Base-by-base conservation (phyloP, 2,888 invertebrate species). In the Mayetiola destructor region DNA sequence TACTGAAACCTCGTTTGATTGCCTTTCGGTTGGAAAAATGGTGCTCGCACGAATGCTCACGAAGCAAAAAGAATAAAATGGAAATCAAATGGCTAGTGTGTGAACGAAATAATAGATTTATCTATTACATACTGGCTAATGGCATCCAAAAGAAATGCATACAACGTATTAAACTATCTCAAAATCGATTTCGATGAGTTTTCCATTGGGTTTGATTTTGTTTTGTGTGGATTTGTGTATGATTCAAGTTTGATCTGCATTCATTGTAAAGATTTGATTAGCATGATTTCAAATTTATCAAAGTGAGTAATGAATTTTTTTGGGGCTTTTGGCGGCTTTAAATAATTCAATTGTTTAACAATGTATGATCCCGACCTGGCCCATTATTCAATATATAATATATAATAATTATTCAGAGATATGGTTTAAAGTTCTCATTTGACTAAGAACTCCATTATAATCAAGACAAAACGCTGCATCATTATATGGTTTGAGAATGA, bases 371-470 rank as follows among this genome's bases (percentile, higher is more conserved):
- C 48, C 16, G n/a, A 48, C 48, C 23, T 48, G 48, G 48, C n/a
- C 48, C 27, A 48, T 48, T 48, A 48, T 48, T 48, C 48, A 48
- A 48, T 48, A n/a, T 48, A n/a, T n/a, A n/a, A n/a, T n/a, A n/a
- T n/a, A n/a, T n/a, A n/a, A n/a, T n/a, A n/a, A n/a, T n/a, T n/a
- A n/a, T n/a, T n/a, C n/a, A n/a, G n/a, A n/a, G n/a, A n/a, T n/a
- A n/a, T n/a, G n/a, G n/a, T n/a, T n/a, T n/a, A n/a, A n/a, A n/a
- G n/a, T n/a, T n/a, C n/a, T n/a, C n/a, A n/a, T n/a, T n/a, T n/a
- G n/a, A n/a, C n/a, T n/a, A n/a, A n/a, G n/a, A n/a, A n/a, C n/a
- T n/a, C n/a, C n/a, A n/a, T n/a, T n/a, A n/a, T n/a, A n/a, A n/a
- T n/a, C n/a, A n/a, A n/a, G n/a, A n/a, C n/a, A n/a, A n/a, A n/a